Base-by-base conservation (phyloP, 2,113 vertebrate genomes). In the Microcebus griseorufus region DNA sequence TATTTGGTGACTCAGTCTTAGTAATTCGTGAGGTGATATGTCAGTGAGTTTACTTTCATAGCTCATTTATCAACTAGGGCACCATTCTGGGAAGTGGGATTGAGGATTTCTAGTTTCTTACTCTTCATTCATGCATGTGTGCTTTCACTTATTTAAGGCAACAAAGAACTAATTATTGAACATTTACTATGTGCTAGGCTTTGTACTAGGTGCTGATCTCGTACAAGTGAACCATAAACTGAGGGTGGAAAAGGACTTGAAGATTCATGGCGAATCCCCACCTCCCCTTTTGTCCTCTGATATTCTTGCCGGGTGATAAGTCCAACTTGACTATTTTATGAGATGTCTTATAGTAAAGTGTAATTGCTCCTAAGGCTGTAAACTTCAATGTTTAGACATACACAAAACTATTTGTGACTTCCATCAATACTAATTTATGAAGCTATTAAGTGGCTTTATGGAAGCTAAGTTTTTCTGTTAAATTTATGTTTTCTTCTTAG, bases 401-500 rank as follows among this genome's bases (percentile, higher is more conserved):
- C 3, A 14, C 16, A 0, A 22, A 60, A 51, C 22, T 90, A 27
- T 73, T 78, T 70, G 62, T 78, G 58, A 78, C 34, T 60, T 88
- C 22, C 5, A n/a, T n/a, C 16, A 17, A 0, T 69, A 78, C 9
- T n/a, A 25, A 64, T 84, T 89, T 75, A 69, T 11, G 17, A 39
- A 60, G 75, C 58, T 48, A 79, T 37, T 73, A 95, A 64, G 39
- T 84, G 32, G 29, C 34, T 64, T 85, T 83, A 70, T 82, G 78
- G 80, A 95, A 93, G 90, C 25, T 22, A 53, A 92, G 67, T 13
- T 27, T 25, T 83, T 70, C 9, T 84, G 3, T 65, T 72, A 53
- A 70, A 62, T 82, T 55, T 89, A 22, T 70, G 11, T 93, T 96
- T 93, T 94, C 37, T 86, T 85, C 70, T 92, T 84, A n/a, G 67